Evolutionary conservation across 2,797 vertebrate species (phyloP), one percentile per base, ranked within the genome.

Genomic region (Sebastes cheni): DNA sequence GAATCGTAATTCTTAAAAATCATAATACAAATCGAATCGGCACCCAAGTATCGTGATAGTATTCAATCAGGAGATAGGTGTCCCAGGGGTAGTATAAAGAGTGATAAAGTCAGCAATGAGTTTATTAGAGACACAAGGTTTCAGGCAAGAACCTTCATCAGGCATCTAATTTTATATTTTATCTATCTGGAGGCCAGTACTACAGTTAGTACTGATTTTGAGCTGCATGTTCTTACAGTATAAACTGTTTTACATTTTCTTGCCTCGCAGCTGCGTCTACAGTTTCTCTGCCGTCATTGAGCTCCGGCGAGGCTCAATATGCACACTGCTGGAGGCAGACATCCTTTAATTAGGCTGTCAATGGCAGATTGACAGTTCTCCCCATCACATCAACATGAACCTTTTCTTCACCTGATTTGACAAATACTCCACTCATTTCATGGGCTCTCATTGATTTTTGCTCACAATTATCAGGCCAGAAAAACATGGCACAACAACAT

Each of bases 341-440:
- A 39, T 71, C 22, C 50, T 75, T 85, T 81, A 85, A 89, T 89
- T 62, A 75, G 70, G 54, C 68, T 65, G 76, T 77, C 81, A 80
- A 36, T 72, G 79, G 46, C 76, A 81, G 78, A 84, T 60, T 77
- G 83, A 80, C 83, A 67, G 66, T 32, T 77, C 36, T 27, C 13
- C 20, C n/a, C 52, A 12, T 75, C 76, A 58, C 67, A 69, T 52
- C 64, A 79, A 73, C 50, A 60, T 14, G 16, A 72, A 74, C 50
- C 59, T 70, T 79, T 68, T 55, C 52, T 29, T 9, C 58, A 67
- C 25, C 59, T 72, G 67, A 66, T 11, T 75, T 56, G 52, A 42
- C 42, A 58, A 3, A 75, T n/a, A 46, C n/a, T 18, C 67, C 3
- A 2, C 13, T 69, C 27, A n/a, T 42, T 42, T 20, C 50, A 46